phyloP scores from a whole-genome alignment of 1,140 invertebrate species.

The Hyposmocoma kahamanoa region DNA sequence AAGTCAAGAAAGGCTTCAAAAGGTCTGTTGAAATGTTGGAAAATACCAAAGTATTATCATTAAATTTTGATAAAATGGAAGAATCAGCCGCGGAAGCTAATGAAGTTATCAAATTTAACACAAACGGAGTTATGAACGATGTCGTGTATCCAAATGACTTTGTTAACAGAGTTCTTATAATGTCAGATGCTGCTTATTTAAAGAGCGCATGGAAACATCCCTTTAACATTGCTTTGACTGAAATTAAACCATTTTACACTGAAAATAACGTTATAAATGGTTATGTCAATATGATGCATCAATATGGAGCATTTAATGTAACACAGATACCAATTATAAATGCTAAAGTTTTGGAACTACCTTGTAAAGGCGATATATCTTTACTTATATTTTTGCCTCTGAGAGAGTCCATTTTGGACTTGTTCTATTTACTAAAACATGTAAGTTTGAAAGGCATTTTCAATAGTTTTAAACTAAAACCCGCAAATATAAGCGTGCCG shows the following conservation, averaged over 20 bases:
- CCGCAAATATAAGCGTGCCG: conserved; percentile 76
- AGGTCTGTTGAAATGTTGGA: conserved; percentile 24
- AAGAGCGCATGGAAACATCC: conserved; percentile 79
- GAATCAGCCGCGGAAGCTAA: conserved; percentile 30
- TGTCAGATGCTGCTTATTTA: conserved; percentile 83
- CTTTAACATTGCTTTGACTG: conserved; percentile 76
- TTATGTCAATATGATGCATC: conserved; percentile 68
- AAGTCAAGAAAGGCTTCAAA: conserved; percentile 34
- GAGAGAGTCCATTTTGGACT: conserved; percentile 31
- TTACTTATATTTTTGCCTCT: conserved; percentile 79
- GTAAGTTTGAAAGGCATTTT: conserved; percentile 70
- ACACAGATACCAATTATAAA: conserved; percentile 58
- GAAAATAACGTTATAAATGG: conserved; percentile 38
- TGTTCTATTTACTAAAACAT: conserved; percentile 64
- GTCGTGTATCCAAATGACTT: conserved; percentile 51
- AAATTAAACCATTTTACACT: conserved; percentile 54
- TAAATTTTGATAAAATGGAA: conserved; percentile 30
- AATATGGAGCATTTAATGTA: conserved; percentile 49
- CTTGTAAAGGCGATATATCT: conserved; percentile 77
- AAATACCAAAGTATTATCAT: conserved; percentile 26
- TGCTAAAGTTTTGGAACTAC: conserved; percentile 77
- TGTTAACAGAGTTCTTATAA: conserved; percentile 74
- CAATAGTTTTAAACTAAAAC: conserved; percentile 53
- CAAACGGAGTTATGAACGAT: conserved; percentile 25
- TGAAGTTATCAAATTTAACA: conserved; percentile 22